phyloP scores from a whole-genome alignment of 2,113 vertebrate genomes.

The Pseudorasbora parva region DNA sequence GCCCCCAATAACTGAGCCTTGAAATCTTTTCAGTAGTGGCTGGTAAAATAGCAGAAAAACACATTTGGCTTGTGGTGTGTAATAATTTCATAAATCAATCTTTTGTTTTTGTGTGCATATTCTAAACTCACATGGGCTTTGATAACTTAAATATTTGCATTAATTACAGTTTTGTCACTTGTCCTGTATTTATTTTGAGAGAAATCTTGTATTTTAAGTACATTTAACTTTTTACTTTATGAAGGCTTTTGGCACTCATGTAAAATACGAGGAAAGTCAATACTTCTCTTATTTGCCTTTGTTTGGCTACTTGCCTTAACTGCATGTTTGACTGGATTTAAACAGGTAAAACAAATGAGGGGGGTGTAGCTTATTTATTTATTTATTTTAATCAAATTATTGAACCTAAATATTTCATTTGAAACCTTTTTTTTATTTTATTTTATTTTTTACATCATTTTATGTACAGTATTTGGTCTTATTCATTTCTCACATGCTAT shows the following conservation, averaged over 20 bases:
- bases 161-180: neutral
- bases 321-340: slow-evolving; percentile 4
- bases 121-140: neutral
- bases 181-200: neutral
- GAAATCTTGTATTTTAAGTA: neutral
- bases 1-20: no score
- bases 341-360: neutral
- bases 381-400: neutral
- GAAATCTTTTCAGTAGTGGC: no score
- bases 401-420: neutral
- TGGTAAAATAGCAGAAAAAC: neutral
- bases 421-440: neutral
- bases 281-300: neutral
- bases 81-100: no score
- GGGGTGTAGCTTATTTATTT: neutral
- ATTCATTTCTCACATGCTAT: neutral
- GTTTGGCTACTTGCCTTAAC: neutral
- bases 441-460: neutral
- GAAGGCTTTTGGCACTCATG: neutral
- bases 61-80: neutral
- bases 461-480: neutral
- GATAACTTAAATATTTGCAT: neutral
- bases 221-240: neutral
- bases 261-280: neutral
- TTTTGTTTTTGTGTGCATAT: neutral